Percentiles rank a stretch among this genome's conserved stretches.
phyloP scores from a whole-genome alignment of 2,888 invertebrate species.

The Teleogryllus oceanicus region DNA sequence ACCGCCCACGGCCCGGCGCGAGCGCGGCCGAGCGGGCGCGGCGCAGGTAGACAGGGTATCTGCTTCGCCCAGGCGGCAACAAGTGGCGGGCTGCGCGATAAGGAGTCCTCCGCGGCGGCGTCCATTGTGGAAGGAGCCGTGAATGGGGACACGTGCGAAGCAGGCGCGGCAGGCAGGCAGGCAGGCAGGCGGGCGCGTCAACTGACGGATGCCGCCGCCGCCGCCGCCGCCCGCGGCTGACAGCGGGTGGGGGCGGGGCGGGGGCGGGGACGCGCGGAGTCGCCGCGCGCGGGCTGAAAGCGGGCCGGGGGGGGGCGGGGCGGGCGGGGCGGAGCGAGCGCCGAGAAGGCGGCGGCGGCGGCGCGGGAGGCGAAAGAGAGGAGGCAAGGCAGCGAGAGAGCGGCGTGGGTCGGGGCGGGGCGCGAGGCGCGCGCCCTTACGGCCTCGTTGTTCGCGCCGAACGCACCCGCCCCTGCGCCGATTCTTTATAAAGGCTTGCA shows the following conservation, averaged over 20 bases:
- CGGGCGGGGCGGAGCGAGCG: too few species aligned
- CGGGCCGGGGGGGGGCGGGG: not conserved
- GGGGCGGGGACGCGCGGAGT: not conserved
- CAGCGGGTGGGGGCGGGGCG: not conserved
- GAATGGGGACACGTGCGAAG: not conserved
- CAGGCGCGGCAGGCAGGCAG: too few species aligned
- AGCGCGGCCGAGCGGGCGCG: not conserved
- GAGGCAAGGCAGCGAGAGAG: too few species aligned
- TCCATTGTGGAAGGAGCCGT: not conserved
- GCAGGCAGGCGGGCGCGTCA: not conserved
- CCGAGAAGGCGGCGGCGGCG: too few species aligned
- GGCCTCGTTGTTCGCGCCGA: too few species aligned
- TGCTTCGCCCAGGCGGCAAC: not conserved
- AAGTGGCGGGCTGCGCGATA: not conserved
- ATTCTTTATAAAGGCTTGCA: too few species aligned
- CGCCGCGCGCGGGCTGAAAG: not conserved
- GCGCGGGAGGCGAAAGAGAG: too few species aligned
- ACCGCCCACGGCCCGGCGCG: too few species aligned
- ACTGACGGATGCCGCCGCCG: slow-evolving; percentile 18
- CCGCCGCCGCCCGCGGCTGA: not conserved
- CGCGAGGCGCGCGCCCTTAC: too few species aligned
- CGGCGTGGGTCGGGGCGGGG: too few species aligned
- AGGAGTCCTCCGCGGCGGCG: not conserved
- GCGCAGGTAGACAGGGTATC: not conserved
- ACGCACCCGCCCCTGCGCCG: too few species aligned